Conservation (phyloP, 2,797 vertebrate genomes). For the Enteromius afrohamiltoni region DNA sequence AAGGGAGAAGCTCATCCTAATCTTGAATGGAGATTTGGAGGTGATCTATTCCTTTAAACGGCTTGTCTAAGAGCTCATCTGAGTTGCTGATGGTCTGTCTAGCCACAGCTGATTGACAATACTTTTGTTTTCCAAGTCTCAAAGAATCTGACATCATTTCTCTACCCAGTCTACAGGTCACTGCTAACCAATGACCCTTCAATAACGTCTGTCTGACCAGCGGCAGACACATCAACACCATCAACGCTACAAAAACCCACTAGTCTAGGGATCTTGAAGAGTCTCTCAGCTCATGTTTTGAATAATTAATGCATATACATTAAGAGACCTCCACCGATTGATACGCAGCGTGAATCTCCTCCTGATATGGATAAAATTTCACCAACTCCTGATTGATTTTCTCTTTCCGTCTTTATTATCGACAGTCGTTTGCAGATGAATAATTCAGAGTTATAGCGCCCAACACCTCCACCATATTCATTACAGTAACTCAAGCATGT, state of each 20-base stretch:
- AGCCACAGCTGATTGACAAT: slow-evolving; percentile 74
- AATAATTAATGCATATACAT: slow-evolving; percentile 83
- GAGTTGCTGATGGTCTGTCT: slow-evolving; percentile 64
- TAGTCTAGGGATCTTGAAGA: slow-evolving; percentile 48
- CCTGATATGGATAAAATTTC: slow-evolving; percentile 74
- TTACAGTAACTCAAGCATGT: slow-evolving; percentile 68
- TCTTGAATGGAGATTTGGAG: neutral
- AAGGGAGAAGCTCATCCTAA: neutral
- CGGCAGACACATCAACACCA: neutral
- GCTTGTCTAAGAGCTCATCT: slow-evolving; percentile 61
- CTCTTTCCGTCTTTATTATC: slow-evolving; percentile 57
- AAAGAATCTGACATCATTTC: slow-evolving; percentile 84
- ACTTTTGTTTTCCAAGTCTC: slow-evolving; percentile 81
- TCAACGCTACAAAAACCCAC: slow-evolving; percentile 10
- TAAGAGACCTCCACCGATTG: slow-evolving; percentile 72
- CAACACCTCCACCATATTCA: slow-evolving; percentile 74
- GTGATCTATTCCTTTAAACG: neutral
- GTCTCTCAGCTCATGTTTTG: slow-evolving; percentile 57
- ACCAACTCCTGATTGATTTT: slow-evolving; percentile 75
- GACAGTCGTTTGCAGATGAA: slow-evolving; percentile 64
- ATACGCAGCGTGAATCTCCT: slow-evolving; percentile 65
- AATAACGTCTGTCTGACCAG: slow-evolving; percentile 12
- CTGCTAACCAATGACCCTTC: slow-evolving; percentile 66
- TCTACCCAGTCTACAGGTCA: slow-evolving; percentile 72
- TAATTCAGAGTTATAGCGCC: slow-evolving; percentile 74